phyloP scores from a whole-genome alignment of 2,888 invertebrate genomes.

The Stratiomys singularior region DNA sequence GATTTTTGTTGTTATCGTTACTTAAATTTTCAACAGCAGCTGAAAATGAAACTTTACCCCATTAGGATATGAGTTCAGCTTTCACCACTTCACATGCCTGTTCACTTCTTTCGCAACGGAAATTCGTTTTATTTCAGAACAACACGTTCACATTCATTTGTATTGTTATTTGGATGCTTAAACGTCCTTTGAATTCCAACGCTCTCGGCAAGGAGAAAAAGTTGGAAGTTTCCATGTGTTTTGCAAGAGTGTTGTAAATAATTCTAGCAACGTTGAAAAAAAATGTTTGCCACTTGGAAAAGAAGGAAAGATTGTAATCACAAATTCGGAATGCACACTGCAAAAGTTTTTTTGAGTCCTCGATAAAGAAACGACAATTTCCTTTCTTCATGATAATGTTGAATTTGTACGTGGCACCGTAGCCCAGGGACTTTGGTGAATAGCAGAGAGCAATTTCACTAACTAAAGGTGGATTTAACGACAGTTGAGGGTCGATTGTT shows the following conservation, averaged over 20 bases:
- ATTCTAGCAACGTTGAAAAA: neutral
- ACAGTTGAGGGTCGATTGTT: no score
- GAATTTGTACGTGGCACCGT: no score
- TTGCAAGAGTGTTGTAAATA: neutral
- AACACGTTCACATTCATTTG: conserved; percentile 6
- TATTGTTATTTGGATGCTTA: neutral
- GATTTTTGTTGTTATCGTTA: conserved; percentile 34
- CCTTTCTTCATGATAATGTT: neutral
- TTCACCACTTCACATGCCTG: neutral
- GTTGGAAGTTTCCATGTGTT: neutral
- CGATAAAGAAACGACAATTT: neutral
- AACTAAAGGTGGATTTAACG: no score
- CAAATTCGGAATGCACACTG: no score
- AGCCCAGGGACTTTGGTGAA: no score
- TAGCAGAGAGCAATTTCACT: no score
- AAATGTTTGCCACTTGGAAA: neutral
- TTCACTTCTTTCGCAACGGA: neutral
- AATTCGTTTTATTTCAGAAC: neutral
- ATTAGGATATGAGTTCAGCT: neutral
- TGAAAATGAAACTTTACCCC: conserved; percentile 15
- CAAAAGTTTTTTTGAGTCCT: neutral
- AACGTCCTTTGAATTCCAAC: neutral
- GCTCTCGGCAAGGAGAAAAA: no score
- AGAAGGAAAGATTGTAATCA: neutral
- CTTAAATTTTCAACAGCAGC: conserved; percentile 3